Base-by-base conservation (phyloP, 2,113 vertebrate genomes). In the Equus przewalskii region DNA sequence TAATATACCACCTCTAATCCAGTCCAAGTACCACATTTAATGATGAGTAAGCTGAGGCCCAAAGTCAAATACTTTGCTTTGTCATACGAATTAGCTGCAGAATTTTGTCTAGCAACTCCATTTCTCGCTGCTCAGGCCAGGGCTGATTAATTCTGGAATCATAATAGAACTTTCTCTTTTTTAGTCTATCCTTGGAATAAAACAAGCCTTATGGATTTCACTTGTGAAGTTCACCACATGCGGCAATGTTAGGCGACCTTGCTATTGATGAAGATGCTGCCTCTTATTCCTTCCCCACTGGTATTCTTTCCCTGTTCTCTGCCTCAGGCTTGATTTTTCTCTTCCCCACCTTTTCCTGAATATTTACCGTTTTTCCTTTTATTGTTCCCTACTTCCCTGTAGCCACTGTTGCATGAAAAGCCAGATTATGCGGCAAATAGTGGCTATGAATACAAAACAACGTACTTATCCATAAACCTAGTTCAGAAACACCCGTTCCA, bases 381-480 rank as follows among this genome's bases (percentile, higher is more conserved):
- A 18, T 67, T 96, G 49, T 67, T 97, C 19, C 70, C 73, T 60
- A 80, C 15, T 81, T 67, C 91, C 76, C 62, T 73, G 13, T 2
- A 96, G 60, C 30, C 36, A 83, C 78, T 78, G n/a, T 81, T 36
- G 64, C 72, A 78, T 64, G 58, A 96, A 97, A 97, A 97, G 36
- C 7, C 88, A 92, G 84, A 79, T 56, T 96, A 96, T 65, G 16
- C 6, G 58, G 76, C 21, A 83, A 96, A 76, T 8, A 89, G 44
- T 28, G 93, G 49, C 46, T 94, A n/a, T 90, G 97, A 98, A 93
- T 89, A n/a, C 21, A 95, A 97, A 98, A 75, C 7, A 49, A 88
- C 84, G 44, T 83, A 65, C 58, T 92, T 93, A 96, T 56, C 92
- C 70, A 89, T 51, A 64, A 49, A 82, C 83, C 7, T 70, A 54